A percentile compares a stretch with the other conserved stretches of the same genome.
These are phyloP conservation scores for Carassius carassius DNA, from an alignment of 2,113 vertebrate genomes.

Conservation along the genomic window DNA sequence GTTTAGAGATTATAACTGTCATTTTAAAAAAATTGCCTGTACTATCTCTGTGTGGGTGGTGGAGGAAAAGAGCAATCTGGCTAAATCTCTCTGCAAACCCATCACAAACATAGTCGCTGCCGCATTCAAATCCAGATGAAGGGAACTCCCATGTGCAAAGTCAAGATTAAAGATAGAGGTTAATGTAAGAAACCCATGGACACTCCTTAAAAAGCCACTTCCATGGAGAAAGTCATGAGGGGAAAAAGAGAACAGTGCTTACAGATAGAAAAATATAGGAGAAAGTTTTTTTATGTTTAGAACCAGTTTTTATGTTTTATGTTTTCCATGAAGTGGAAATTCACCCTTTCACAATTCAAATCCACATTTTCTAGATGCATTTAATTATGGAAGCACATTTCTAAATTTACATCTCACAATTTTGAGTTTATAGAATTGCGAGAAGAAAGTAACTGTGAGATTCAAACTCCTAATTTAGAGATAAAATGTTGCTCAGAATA, in stretches of 20 bases:
- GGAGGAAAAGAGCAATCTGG: slow-evolving; percentile 29
- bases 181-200: slow-evolving; percentile 31
- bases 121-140: slow-evolving; percentile 19
- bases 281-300: background rate
- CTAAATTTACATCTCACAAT: no score
- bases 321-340: background rate
- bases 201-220: slow-evolving; percentile 23
- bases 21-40: background rate
- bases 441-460: no score
- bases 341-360: no score
- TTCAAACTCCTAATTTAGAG: no score
- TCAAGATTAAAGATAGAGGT: slow-evolving; percentile 34
- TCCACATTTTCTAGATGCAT: background rate
- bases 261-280: background rate
- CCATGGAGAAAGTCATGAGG: slow-evolving; percentile 2
- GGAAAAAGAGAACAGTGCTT: background rate
- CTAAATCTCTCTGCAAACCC: background rate
- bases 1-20: slow-evolving; percentile 14
- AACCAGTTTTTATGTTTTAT: no score
- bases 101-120: slow-evolving; percentile 24
- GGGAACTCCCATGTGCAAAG: slow-evolving; percentile 30
- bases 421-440: no score
- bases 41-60: slow-evolving; percentile 23
- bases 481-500: no score
- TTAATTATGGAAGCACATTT: background rate